Conservation (phyloP, 2,113 vertebrate species). For the Formicarius rufipectus region DNA sequence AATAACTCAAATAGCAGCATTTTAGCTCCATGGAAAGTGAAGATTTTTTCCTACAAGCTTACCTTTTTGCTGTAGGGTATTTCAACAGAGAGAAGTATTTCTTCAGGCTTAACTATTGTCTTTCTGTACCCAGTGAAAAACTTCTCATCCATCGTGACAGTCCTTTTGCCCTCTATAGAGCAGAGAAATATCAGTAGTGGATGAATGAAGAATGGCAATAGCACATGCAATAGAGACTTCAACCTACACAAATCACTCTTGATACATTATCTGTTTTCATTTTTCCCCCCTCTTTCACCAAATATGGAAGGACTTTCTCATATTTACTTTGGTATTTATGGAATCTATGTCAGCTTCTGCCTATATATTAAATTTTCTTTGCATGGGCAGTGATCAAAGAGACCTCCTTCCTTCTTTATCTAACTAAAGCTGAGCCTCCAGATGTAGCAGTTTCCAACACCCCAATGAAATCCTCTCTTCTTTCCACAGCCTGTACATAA, state of each 20-base stretch:
- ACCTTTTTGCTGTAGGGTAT: conserved; percentile 90
- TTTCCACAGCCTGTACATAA: neutral
- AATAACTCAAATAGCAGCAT: neutral
- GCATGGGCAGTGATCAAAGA: neutral
- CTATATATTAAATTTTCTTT: neutral
- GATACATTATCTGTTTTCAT: neutral
- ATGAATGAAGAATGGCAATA: neutral
- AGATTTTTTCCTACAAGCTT: neutral
- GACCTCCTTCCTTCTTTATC: neutral
- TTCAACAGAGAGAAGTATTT: conserved; percentile 86
- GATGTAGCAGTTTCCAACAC: neutral
- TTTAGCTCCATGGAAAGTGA: neutral
- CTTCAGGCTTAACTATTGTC: conserved; percentile 81
- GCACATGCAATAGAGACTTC: neutral
- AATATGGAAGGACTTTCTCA: neutral
- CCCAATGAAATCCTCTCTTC: neutral
- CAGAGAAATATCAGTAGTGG: neutral
- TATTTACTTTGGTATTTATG: neutral
- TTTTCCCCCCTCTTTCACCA: neutral
- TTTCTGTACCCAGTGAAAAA: conserved; percentile 92
- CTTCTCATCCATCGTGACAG: conserved; percentile 82
- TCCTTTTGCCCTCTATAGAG: conserved; percentile 79
- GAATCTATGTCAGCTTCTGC: neutral
- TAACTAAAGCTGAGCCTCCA: neutral
- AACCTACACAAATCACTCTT: neutral